Conservation (phyloP, 1,140 invertebrate genomes). For the Proctacanthus coquilletti region DNA sequence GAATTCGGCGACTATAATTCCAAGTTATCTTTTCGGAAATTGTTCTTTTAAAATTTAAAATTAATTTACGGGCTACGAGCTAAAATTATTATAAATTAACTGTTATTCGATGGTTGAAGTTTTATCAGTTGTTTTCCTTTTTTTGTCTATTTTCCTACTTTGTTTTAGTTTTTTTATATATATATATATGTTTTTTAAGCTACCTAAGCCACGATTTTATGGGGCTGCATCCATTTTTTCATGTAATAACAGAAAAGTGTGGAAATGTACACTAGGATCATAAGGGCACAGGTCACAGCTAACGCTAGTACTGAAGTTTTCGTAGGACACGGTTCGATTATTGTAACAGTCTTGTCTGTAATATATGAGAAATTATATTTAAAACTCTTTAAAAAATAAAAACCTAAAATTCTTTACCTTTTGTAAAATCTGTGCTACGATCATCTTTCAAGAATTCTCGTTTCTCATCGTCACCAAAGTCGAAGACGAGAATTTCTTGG, state of each 20-base stretch:
- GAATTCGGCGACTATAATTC: too few relatives aligned
- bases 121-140: background rate
- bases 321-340: conserved; percentile 75
- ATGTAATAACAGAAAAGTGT: conserved; percentile 82
- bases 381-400: conserved; percentile 5
- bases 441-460: conserved; percentile 65
- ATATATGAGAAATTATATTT: conserved; percentile 16
- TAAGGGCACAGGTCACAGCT: conserved; percentile 73
- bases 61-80: too few relatives aligned
- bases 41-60: too few relatives aligned
- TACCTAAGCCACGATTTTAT: conserved; percentile 56
- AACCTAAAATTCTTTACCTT: conserved; percentile 34
- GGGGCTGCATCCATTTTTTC: conserved; percentile 73
- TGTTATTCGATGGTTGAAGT: too few relatives aligned
- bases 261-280: conserved; percentile 78
- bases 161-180: background rate
- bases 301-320: conserved; percentile 76
- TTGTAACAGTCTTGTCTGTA: conserved; percentile 72
- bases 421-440: conserved; percentile 58
- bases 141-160: background rate
- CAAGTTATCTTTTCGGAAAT: too few relatives aligned
- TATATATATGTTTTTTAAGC: background rate
- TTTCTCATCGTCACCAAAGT: conserved; percentile 80
- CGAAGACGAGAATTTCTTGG: conserved; percentile 81
- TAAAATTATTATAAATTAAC: too few relatives aligned